Evolutionary conservation across 2,797 vertebrate genomes (phyloP).

Genomic region (Rhinophrynus dorsalis): DNA sequence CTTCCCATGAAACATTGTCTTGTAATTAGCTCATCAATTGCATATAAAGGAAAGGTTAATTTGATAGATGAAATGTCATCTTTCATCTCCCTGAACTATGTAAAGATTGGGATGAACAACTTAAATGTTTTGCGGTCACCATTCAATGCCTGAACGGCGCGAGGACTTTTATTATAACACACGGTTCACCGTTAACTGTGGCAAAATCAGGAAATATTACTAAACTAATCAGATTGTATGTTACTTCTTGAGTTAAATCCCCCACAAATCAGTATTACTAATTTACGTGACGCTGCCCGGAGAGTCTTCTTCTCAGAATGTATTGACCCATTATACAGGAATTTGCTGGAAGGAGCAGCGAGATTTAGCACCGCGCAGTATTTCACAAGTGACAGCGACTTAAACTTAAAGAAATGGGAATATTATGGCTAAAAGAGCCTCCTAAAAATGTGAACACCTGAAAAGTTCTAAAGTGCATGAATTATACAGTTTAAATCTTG

Average conservation of each 20-base stretch:
- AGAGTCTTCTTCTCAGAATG: neutral
- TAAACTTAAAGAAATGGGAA: slow-evolving; percentile 3
- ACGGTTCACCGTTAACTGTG: neutral
- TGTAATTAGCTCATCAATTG: slow-evolving; percentile 19
- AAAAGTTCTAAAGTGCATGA: too few relatives aligned
- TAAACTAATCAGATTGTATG: neutral
- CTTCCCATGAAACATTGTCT: neutral
- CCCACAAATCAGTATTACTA: slow-evolving; percentile 22
- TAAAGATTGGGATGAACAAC: slow-evolving; percentile 18
- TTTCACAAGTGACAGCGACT: neutral
- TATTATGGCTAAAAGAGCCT: slow-evolving; percentile 20
- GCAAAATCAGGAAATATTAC: slow-evolving; percentile 13
- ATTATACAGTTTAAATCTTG: too few relatives aligned
- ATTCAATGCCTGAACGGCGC: neutral
- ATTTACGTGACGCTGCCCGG: neutral
- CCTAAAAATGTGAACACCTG: too few relatives aligned
- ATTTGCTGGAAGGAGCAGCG: neutral
- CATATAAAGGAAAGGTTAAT: slow-evolving; percentile 36
- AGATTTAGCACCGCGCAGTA: neutral
- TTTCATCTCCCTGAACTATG: slow-evolving; percentile 18
- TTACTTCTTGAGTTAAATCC: slow-evolving; percentile 1
- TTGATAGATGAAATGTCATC: slow-evolving; percentile 36
- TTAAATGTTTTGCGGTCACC: slow-evolving; percentile 26
- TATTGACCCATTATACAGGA: slow-evolving; percentile 1
- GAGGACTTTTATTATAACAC: slow-evolving; percentile 14